These are phyloP conservation scores for Troides helena DNA, from an alignment of 2,888 invertebrate genomes.

Conservation along the genomic window DNA sequence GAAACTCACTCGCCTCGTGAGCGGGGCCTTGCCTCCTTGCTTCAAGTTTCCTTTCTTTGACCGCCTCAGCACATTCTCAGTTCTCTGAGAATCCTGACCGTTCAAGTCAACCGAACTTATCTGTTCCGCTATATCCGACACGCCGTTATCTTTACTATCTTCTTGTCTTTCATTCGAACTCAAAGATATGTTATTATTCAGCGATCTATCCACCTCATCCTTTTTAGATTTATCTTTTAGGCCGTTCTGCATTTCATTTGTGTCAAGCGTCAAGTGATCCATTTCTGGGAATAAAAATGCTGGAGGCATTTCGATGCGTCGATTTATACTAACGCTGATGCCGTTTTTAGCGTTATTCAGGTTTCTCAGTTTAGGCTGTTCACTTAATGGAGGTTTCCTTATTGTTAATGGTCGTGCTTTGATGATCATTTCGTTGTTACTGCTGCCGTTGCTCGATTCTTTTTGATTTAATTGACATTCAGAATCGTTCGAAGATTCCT, in stretches of 20 bases:
- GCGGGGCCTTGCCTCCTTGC: conserved; percentile 85
- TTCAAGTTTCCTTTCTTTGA: conserved; percentile 91
- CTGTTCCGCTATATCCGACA: conserved; percentile 73
- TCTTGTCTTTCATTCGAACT: conserved; percentile 61
- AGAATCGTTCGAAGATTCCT: conserved; percentile 59
- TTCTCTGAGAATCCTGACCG: conserved; percentile 77
- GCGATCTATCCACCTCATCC: conserved; percentile 70
- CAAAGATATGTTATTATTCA: conserved; percentile 55
- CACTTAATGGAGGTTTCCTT: conserved; percentile 89
- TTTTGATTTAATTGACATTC: conserved; percentile 60
- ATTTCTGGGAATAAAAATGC: conserved; percentile 89
- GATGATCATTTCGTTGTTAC: conserved; percentile 74
- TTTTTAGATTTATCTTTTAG: conserved; percentile 63
- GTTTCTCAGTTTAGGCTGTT: conserved; percentile 88
- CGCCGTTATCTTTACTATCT: conserved; percentile 64
- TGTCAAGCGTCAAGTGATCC: conserved; percentile 81
- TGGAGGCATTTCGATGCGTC: conserved; percentile 91
- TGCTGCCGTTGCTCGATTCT: conserved; percentile 67
- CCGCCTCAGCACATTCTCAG: conserved; percentile 82
- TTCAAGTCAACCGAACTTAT: conserved; percentile 75
- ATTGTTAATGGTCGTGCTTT: conserved; percentile 92
- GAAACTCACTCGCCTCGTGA: conserved; percentile 94
- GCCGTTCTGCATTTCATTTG: conserved; percentile 58
- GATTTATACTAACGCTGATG: conserved; percentile 84
- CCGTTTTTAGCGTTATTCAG: conserved; percentile 78